Conservation (phyloP, 2,888 invertebrate genomes). For the Aphrophora alni region DNA sequence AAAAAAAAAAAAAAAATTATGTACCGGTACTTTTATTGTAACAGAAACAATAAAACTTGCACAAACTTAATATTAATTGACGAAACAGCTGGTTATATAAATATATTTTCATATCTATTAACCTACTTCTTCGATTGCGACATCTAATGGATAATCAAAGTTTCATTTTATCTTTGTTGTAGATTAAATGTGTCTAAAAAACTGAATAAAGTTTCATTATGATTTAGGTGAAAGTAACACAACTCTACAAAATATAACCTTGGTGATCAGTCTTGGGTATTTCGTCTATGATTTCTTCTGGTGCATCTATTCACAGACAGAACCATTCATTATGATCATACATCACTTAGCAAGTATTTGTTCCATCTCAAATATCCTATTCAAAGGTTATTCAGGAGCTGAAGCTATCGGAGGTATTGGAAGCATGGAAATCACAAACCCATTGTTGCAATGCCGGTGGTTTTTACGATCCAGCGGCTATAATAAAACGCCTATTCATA, state of each 20-base stretch:
- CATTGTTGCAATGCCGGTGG: conserved; percentile 68
- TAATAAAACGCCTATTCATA: conserved; percentile 59
- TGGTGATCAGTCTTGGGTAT: conserved; percentile 67
- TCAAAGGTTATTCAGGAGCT: conserved; percentile 61
- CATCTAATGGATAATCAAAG: too few relatives aligned
- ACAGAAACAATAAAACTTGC: too few relatives aligned
- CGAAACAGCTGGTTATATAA: too few relatives aligned
- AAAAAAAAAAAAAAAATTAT: too few relatives aligned
- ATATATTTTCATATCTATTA: too few relatives aligned
- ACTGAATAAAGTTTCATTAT: not conserved
- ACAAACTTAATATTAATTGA: too few relatives aligned
- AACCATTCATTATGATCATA: conserved; percentile 61
- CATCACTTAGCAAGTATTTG: conserved; percentile 64
- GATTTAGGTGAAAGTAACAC: conserved; percentile 52
- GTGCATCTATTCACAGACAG: conserved; percentile 63
- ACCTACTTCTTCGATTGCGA: too few relatives aligned
- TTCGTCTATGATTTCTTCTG: conserved; percentile 67
- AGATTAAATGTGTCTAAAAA: too few relatives aligned
- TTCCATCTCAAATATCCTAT: conserved; percentile 62
- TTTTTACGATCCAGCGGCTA: conserved; percentile 63
- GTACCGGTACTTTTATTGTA: too few relatives aligned
- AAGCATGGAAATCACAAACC: conserved; percentile 67
- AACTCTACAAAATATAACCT: conserved; percentile 58
- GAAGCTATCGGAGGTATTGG: conserved; percentile 62
- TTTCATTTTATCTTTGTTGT: too few relatives aligned